Conservation (phyloP, 2,888 invertebrate genomes). For the Cephus spinipes region DNA sequence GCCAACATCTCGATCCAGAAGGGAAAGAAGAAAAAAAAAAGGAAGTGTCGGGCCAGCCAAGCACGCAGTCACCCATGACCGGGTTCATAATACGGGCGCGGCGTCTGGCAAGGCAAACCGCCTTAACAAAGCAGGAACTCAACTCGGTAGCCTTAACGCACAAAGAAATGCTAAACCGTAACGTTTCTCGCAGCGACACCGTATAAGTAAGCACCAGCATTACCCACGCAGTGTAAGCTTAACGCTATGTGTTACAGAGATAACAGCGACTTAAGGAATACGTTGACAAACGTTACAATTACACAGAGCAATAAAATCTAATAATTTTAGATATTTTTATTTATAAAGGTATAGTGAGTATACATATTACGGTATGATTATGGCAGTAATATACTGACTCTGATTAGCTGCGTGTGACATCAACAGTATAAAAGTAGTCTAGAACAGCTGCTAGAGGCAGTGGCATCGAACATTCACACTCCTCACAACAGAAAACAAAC, state of each 20-base stretch:
- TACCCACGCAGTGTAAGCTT: too few species aligned
- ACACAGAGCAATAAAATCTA: too few species aligned
- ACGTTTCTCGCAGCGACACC: constrained; percentile 14
- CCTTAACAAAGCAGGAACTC: constrained; percentile 38
- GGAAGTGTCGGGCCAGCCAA: too few species aligned
- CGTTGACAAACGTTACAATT: too few species aligned
- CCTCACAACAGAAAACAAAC: constrained; percentile 39
- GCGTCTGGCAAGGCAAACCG: constrained; percentile 47
- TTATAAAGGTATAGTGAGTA: constrained; percentile 63
- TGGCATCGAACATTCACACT: constrained; percentile 42
- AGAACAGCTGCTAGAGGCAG: constrained; percentile 52
- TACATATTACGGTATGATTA: constrained; percentile 59
- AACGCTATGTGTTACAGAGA: too few species aligned
- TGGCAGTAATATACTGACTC: constrained; percentile 61
- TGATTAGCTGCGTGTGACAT: constrained; percentile 57
- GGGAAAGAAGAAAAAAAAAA: too few species aligned
- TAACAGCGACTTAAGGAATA: too few species aligned
- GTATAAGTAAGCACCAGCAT: too few species aligned
- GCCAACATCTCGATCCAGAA: too few species aligned
- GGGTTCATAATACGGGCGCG: constrained; percentile 34
- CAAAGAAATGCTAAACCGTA: constrained; percentile 39
- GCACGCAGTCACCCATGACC: constrained; percentile 13
- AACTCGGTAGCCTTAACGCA: neutral
- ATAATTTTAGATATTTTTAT: constrained; percentile 47
- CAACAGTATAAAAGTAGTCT: constrained; percentile 61